Conservation (phyloP, 2,888 invertebrate genomes). For the Sarcophaga rosellei region DNA sequence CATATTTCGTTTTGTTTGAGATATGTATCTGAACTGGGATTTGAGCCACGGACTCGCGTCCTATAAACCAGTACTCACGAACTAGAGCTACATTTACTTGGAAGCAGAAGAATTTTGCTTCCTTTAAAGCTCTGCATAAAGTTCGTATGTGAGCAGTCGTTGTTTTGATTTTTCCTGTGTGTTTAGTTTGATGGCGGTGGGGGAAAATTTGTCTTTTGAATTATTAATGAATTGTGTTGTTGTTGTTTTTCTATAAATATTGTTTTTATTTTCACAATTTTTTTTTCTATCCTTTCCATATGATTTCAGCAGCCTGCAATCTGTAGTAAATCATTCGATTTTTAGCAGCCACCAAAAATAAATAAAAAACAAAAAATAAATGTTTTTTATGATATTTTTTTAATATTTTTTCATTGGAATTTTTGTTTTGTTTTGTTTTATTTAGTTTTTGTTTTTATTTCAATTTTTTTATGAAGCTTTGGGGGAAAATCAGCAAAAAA, state of each 20-base stretch:
- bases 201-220: slow-evolving; percentile 78
- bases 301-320: slow-evolving; percentile 36
- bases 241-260: slow-evolving; percentile 43
- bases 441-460: too few species aligned
- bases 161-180: background rate
- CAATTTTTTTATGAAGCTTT: too few species aligned
- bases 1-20: too few species aligned
- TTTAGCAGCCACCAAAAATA: slow-evolving; percentile 62
- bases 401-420: slow-evolving; percentile 35
- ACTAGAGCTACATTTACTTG: too few species aligned
- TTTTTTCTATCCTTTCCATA: too few species aligned
- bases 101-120: background rate
- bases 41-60: too few species aligned
- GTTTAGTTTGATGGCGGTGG: background rate
- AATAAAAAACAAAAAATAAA: background rate
- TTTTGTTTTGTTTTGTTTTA: background rate
- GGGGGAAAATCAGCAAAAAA: too few species aligned
- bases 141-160: background rate
- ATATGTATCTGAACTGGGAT: too few species aligned
- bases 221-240: slow-evolving; percentile 77
- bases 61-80: too few species aligned
- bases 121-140: slow-evolving; percentile 21
- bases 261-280: too few species aligned
- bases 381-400: background rate
- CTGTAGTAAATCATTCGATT: slow-evolving; percentile 62